A percentile compares a stretch with the other conserved stretches of the same genome.
These are phyloP conservation scores for Triops longicaudatus DNA, from an alignment of 1,140 invertebrate genomes.

Conservation along the genomic window DNA sequence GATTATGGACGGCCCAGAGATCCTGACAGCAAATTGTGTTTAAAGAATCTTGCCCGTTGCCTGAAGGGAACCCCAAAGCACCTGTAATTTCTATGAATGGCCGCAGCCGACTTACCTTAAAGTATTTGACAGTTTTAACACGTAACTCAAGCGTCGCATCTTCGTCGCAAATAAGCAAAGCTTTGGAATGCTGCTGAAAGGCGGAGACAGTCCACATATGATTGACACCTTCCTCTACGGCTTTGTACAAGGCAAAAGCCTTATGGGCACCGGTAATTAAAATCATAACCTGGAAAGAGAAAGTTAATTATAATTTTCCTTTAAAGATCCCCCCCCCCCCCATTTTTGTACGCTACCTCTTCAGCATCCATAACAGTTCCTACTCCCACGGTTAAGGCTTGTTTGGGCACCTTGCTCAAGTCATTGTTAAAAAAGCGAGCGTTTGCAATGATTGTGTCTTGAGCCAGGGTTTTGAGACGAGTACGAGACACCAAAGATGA, in stretches of 20 bases:
- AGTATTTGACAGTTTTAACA: conserved; percentile 99
- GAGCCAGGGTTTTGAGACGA: conserved; percentile 88
- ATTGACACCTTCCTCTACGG: conserved; percentile 94
- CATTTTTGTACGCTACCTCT: conserved; percentile 54
- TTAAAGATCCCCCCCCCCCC: too few species aligned
- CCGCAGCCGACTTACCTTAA: conserved; percentile 60
- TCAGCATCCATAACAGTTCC: conserved; percentile 98
- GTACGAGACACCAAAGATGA: conserved; percentile 61
- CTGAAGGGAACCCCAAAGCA: not conserved
- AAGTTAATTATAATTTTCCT: conserved; percentile 25
- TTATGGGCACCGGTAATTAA: conserved; percentile 96
- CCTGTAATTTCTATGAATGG: too few species aligned
- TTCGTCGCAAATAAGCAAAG: conserved; percentile 94
- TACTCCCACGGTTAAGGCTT: conserved; percentile 95
- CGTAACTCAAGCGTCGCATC: conserved; percentile 92
- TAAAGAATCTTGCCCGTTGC: conserved; percentile 5
- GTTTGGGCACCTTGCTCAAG: conserved; percentile 78
- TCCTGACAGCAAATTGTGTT: conserved; percentile 41
- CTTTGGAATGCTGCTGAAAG: conserved; percentile 88
- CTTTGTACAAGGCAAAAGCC: conserved; percentile 90
- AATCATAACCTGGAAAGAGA: conserved; percentile 73
- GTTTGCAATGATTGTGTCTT: conserved; percentile 94
- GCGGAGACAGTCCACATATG: conserved; percentile 99
- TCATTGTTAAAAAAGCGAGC: conserved; percentile 95
- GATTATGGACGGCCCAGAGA: conserved; percentile 60